phyloP scores from a whole-genome alignment of 2,888 invertebrate genomes.

The Ariolimax columbianus region DNA sequence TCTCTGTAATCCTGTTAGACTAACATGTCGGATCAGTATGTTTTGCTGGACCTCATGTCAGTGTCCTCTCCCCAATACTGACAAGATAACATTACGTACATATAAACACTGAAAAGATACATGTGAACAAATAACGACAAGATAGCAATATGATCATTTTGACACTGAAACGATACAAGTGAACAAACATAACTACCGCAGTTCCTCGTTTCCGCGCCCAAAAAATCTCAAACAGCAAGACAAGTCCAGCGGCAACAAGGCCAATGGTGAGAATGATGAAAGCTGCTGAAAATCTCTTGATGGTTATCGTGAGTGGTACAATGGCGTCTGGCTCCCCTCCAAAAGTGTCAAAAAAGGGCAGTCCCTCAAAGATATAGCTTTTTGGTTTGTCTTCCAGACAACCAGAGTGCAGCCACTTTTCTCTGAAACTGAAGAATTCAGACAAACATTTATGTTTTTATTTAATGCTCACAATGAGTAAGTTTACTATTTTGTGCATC shows the following conservation, averaged over 20 bases:
- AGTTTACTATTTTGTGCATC: too few species aligned
- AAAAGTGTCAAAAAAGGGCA: constrained; percentile 54
- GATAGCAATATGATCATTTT: too few species aligned
- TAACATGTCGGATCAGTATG: too few species aligned
- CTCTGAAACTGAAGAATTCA: constrained; percentile 38
- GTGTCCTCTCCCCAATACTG: too few species aligned
- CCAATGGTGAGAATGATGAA: constrained; percentile 51
- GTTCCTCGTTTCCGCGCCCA: constrained; percentile 44
- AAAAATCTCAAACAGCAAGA: constrained; percentile 48
- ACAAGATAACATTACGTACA: too few species aligned
- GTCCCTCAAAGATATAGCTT: constrained; percentile 50
- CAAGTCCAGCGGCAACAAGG: constrained; percentile 27
- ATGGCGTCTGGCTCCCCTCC: constrained; percentile 48
- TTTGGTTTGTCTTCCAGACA: constrained; percentile 35
- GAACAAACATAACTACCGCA: constrained; percentile 38
- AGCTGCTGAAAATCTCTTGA: constrained; percentile 49
- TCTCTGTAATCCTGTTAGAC: too few species aligned
- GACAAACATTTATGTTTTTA: background rate
- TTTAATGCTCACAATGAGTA: too few species aligned
- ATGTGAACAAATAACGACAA: too few species aligned
- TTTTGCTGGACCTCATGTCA: too few species aligned
- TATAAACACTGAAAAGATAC: too few species aligned
- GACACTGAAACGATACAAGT: background rate
- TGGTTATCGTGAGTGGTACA: constrained; percentile 48
- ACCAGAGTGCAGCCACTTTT: constrained; percentile 50